Conservation (phyloP, 1,140 invertebrate genomes). For the Cydia splendana region DNA sequence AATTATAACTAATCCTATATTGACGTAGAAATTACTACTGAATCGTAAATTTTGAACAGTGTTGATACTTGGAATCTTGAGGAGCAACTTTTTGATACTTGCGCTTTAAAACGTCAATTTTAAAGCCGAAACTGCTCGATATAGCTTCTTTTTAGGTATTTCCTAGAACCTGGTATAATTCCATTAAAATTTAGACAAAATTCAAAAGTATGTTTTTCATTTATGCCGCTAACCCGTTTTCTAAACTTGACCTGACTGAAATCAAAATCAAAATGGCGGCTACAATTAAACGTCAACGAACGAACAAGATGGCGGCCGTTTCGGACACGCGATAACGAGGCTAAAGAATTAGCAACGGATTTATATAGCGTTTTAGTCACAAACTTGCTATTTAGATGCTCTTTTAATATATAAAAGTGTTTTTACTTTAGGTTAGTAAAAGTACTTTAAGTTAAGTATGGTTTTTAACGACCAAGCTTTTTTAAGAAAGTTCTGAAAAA, state of each 20-base stretch:
- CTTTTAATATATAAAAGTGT: not conserved
- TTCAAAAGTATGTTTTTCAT: too few species aligned
- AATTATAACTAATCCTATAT: constrained; percentile 27
- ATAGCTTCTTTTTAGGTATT: too few species aligned
- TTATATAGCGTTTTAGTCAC: constrained; percentile 22
- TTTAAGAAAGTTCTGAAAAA: too few species aligned
- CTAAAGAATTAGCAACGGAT: constrained; percentile 16
- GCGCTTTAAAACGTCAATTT: too few species aligned
- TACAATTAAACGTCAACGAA: constrained; percentile 26
- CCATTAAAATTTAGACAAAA: too few species aligned
- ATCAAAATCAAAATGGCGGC: constrained; percentile 11
- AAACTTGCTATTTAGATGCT: not conserved
- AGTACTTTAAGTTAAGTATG: too few species aligned
- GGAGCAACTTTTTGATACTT: not conserved
- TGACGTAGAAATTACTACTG: constrained; percentile 30
- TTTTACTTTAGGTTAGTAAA: not conserved
- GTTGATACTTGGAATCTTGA: not conserved
- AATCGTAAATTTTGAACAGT: not conserved
- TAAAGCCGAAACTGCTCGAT: too few species aligned
- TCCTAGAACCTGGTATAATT: too few species aligned
- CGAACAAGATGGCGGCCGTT: constrained; percentile 21
- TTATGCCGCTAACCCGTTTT: too few species aligned
- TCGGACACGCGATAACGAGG: constrained; percentile 22
- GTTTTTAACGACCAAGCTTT: too few species aligned
- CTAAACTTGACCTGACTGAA: not conserved